Base-by-base conservation (phyloP, 2,797 vertebrate genomes). In the Falco columbarius region DNA sequence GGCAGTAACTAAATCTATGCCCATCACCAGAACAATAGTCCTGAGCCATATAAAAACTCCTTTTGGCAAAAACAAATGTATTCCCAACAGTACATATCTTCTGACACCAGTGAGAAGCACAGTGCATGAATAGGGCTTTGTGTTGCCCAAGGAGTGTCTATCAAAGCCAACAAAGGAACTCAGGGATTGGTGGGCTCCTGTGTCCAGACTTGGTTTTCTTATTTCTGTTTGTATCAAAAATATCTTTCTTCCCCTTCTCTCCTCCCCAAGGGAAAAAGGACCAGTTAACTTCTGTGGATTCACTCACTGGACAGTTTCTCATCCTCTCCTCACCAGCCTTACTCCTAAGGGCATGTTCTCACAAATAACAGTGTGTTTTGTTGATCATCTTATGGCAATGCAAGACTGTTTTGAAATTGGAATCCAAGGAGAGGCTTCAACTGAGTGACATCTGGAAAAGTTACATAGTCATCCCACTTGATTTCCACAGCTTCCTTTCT, bases 41-140 rank as follows among this genome's bases (percentile, higher is more conserved):
- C n/a, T 71, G 46, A 73, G 40, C n/a, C 20, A 42, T 32, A 38
- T 20, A 24, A 52, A 77, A 61, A 36, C 16, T 71, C 10, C 13
- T 66, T 13, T 23, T 73, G 16, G 30, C 18, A 81, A 86, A 71
- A 68, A 36, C 1, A 0, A 42, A n/a, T 17, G 16, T 70, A 47
- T 66, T 83, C 19, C 27, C 26, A 74, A 20, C 6, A 46, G 10
- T n/a, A 23, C 2, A 0, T 51, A 40, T 46, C n/a, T 66, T 74
- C 23, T 74, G 36, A 86, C 16, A 63, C 12, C 10, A 44, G 19
- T 55, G 32, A 38, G 52, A 71, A 61, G 47, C 30, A 49, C 29
- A 34, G 9, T 29, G 19, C 0, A 1, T 26, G 4, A 20, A n/a
- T 1, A 63, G 22, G 30, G 27, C 56, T 65, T 71, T 70, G 40